Evolutionary conservation across 2,113 vertebrate species (phyloP).

Genomic region (Psammodynastes pulverulentus): DNA sequence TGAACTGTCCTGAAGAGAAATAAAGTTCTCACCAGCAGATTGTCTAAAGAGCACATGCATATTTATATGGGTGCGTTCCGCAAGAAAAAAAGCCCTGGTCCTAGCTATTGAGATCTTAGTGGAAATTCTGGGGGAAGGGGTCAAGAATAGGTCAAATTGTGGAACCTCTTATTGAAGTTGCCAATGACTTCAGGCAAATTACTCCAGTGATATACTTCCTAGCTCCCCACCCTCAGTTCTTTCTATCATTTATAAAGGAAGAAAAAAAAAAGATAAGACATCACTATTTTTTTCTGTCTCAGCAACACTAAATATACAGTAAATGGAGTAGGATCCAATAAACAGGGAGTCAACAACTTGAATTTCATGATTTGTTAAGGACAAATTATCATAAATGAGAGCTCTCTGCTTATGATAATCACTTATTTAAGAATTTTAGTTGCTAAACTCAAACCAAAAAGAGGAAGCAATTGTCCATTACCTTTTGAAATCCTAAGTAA

Average conservation of each 20-base stretch:
- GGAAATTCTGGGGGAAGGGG: not conserved
- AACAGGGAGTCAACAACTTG: not conserved
- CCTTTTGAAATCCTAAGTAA: constrained; percentile 39
- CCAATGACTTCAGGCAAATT: not conserved
- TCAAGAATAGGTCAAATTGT: not conserved
- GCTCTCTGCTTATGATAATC: constrained; percentile 37
- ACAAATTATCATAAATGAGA: constrained; percentile 26
- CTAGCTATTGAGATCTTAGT: not conserved
- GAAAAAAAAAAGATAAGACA: not conserved
- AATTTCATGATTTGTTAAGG: constrained; percentile 24
- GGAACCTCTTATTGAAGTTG: not conserved
- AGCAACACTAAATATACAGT: constrained; percentile 11
- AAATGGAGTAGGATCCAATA: constrained; percentile 2
- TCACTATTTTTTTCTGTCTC: not conserved
- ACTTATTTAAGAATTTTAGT: constrained; percentile 50
- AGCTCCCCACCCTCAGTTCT: not conserved
- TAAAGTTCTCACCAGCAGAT: not conserved
- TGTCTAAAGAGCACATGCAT: not conserved
- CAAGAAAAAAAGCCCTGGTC: too few relatives aligned
- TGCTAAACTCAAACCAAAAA: constrained; percentile 21
- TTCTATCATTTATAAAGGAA: not conserved
- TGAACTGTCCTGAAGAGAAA: not conserved
- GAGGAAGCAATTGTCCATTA: constrained; percentile 39
- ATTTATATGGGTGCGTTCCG: too few relatives aligned
- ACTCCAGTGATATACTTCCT: not conserved